A percentile compares a stretch with the other conserved stretches of the same genome.
These are phyloP conservation scores for Butastur rufipennis DNA, from an alignment of 2,113 vertebrate species.

Conservation along the genomic window DNA sequence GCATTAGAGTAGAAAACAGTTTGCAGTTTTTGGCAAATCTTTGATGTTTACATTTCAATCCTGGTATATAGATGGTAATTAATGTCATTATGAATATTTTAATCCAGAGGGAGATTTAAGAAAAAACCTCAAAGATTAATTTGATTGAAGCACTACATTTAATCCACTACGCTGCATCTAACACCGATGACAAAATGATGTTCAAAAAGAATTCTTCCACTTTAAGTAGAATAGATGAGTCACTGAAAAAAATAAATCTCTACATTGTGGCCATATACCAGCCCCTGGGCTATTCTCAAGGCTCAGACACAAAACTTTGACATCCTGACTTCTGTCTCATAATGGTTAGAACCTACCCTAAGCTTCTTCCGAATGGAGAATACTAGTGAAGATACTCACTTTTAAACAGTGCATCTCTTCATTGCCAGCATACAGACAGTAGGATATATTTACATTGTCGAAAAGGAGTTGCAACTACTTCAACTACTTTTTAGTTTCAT, in stretches of 20 bases:
- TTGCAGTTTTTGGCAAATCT: background rate
- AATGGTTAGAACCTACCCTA: background rate
- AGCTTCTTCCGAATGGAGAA: background rate
- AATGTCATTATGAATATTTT: background rate
- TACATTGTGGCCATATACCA: background rate
- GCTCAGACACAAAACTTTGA: background rate
- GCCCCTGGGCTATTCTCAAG: background rate
- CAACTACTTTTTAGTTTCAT: background rate
- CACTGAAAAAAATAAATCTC: background rate
- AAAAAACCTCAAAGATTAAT: background rate
- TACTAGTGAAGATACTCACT: background rate
- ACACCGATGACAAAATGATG: background rate
- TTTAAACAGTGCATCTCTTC: background rate
- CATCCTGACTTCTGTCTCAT: background rate
- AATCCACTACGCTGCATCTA: background rate
- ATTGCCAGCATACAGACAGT: background rate
- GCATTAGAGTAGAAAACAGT: background rate
- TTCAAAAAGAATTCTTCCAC: background rate
- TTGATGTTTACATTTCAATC: background rate
- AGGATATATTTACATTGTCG: background rate
- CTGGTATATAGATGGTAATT: background rate
- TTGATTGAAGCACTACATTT: conserved; percentile 5
- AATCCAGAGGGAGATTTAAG: background rate
- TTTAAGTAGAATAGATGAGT: background rate
- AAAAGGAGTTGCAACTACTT: background rate